Conservation (phyloP, 2,113 vertebrate genomes). For the Leptosomus discolor region DNA sequence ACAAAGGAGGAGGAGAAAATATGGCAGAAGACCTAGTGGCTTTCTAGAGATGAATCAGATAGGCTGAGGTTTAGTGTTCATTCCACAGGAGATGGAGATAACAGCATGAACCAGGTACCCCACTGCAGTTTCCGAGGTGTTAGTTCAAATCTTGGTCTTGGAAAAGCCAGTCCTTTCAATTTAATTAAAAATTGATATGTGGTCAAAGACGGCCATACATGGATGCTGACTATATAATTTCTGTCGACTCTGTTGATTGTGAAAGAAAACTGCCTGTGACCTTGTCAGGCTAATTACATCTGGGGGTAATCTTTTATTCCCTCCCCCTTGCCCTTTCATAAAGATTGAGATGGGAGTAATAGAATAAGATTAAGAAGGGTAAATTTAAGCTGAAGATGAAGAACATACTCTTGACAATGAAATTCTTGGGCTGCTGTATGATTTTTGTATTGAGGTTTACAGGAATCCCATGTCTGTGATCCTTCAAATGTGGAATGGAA, state of each 20-base stretch:
- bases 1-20: background rate
- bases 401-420: background rate
- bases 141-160: background rate
- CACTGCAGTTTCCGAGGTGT: background rate
- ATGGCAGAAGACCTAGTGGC: background rate
- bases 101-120: background rate
- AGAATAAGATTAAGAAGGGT: background rate
- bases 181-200: background rate
- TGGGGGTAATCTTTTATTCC: background rate
- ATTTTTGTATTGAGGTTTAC: background rate
- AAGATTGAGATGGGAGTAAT: background rate
- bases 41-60: background rate
- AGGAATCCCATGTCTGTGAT: background rate
- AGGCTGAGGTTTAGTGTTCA: background rate
- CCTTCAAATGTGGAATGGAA: background rate
- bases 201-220: background rate
- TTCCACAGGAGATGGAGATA: background rate
- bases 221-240: background rate
- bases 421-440: background rate
- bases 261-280: background rate
- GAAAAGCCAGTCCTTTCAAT: background rate
- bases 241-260: background rate
- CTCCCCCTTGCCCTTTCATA: background rate
- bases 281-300: background rate
- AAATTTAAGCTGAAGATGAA: background rate